Percentiles rank a stretch among this genome's conserved stretches.
Conservation (phyloP, 2,797 vertebrate species). For the Oreonectes daqikongensis region DNA sequence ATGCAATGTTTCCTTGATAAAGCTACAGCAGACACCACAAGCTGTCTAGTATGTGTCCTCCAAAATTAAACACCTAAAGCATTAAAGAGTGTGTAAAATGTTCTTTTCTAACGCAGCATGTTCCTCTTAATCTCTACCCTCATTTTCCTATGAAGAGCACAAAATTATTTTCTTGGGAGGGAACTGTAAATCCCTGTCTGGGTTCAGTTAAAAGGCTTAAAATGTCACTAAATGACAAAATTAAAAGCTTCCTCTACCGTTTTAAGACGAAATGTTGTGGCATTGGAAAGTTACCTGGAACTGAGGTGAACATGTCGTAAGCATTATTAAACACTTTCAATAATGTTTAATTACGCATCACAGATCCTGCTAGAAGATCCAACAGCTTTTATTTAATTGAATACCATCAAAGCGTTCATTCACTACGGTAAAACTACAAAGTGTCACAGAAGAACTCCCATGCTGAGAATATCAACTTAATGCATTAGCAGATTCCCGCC, state of each 20-base stretch:
- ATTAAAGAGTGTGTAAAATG: slow-evolving; percentile 58
- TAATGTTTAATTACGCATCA: slow-evolving; percentile 71
- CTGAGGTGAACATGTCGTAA: slow-evolving; percentile 79
- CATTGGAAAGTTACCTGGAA: slow-evolving; percentile 81
- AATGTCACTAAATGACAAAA: slow-evolving; percentile 85
- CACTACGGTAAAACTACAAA: slow-evolving; percentile 40
- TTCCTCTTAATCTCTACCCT: slow-evolving; percentile 79
- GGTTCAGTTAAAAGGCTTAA: slow-evolving; percentile 87
- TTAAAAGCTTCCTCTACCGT: slow-evolving; percentile 78
- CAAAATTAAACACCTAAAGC: slow-evolving; percentile 22
- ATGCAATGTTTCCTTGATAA: not conserved
- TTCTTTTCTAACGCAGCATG: slow-evolving; percentile 76
- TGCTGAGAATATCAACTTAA: slow-evolving; percentile 43
- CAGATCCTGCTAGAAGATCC: slow-evolving; percentile 68
- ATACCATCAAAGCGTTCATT: slow-evolving; percentile 69
- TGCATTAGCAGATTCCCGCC: not conserved
- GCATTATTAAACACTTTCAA: not conserved
- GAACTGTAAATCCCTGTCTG: slow-evolving; percentile 81
- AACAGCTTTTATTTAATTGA: slow-evolving; percentile 78
- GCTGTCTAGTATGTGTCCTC: not conserved
- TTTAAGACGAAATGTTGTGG: slow-evolving; percentile 81
- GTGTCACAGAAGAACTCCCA: slow-evolving; percentile 15
- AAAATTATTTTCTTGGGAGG: slow-evolving; percentile 82
- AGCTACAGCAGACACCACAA: not conserved
- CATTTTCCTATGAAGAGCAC: slow-evolving; percentile 77